Evolutionary conservation across 2,888 invertebrate genomes (phyloP).

Genomic region (Ormyrus pomaceus): DNA sequence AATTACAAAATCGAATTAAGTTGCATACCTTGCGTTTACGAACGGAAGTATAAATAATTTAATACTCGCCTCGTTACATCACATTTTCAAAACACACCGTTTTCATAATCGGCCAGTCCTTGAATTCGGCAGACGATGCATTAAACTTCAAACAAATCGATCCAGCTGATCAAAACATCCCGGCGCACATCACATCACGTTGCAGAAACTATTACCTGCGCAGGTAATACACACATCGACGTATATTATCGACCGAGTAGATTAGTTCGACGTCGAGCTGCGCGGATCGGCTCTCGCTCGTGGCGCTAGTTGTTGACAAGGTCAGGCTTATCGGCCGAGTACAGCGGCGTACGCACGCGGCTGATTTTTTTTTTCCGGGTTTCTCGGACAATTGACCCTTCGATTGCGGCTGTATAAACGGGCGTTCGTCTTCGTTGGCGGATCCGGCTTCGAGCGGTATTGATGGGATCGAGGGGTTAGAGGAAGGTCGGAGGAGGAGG

Average conservation of each 20-base stretch:
- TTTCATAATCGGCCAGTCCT: too few relatives aligned
- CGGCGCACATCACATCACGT: neutral
- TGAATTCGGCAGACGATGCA: too few relatives aligned
- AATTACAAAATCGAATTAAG: too few relatives aligned
- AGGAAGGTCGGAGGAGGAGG: neutral
- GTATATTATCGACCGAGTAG: slow-evolving; percentile 42
- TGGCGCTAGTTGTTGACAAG: slow-evolving; percentile 28
- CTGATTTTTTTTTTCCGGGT: neutral
- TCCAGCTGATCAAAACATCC: too few relatives aligned
- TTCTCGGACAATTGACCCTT: slow-evolving; percentile 33
- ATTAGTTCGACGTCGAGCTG: neutral
- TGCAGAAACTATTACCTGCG: neutral
- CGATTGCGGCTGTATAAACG: slow-evolving; percentile 15
- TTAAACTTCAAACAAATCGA: too few relatives aligned
- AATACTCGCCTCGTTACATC: too few relatives aligned
- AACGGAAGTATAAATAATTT: too few relatives aligned
- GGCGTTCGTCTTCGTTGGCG: slow-evolving; percentile 27
- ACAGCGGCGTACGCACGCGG: neutral
- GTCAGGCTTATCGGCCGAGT: slow-evolving; percentile 30
- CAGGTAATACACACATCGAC: neutral
- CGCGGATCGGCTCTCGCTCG: neutral
- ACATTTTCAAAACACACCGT: too few relatives aligned
- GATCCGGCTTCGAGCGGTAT: neutral
- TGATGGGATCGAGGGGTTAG: slow-evolving; percentile 17
- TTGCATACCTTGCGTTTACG: too few relatives aligned